A percentile compares a stretch with the other conserved stretches of the same genome.
Conservation (phyloP, 2,797 vertebrate species). For the Anguilla pacifica region DNA sequence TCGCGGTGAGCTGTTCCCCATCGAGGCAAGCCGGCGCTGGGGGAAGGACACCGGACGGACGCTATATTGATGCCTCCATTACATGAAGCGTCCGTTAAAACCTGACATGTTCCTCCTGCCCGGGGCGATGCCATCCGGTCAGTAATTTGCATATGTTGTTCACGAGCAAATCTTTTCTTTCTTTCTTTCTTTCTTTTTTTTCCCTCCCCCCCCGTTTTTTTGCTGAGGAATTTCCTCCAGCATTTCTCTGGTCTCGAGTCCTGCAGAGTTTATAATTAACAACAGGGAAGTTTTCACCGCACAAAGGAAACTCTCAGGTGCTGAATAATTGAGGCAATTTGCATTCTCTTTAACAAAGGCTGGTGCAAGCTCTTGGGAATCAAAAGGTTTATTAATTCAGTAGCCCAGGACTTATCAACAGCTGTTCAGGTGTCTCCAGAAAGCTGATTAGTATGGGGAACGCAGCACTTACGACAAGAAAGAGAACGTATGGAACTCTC, state of each 20-base stretch:
- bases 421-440: slow-evolving; percentile 59
- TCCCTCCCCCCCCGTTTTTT: not conserved
- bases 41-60: not conserved
- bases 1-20: not conserved
- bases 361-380: slow-evolving; percentile 57
- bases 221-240: slow-evolving; percentile 24
- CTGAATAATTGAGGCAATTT: slow-evolving; percentile 67
- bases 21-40: not conserved
- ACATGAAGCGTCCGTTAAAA: not conserved
- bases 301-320: slow-evolving; percentile 55
- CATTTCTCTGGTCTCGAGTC: not conserved
- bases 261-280: slow-evolving; percentile 26
- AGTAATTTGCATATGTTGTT: not conserved
- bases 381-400: slow-evolving; percentile 70
- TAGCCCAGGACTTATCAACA: slow-evolving; percentile 62
- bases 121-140: not conserved
- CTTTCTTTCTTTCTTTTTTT: too few relatives aligned
- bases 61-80: not conserved
- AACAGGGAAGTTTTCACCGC: slow-evolving; percentile 35
- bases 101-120: not conserved
- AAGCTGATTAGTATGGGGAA: slow-evolving; percentile 42
- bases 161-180: not conserved
- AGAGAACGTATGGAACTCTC: not conserved
- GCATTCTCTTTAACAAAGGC: slow-evolving; percentile 59
- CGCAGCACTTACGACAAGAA: not conserved